A percentile compares a stretch with the other conserved stretches of the same genome.
Evolutionary conservation across 37 sponge, comb jelly and placozoan species (phyloP).

Genomic region (Diacarnus erythraeanus): DNA sequence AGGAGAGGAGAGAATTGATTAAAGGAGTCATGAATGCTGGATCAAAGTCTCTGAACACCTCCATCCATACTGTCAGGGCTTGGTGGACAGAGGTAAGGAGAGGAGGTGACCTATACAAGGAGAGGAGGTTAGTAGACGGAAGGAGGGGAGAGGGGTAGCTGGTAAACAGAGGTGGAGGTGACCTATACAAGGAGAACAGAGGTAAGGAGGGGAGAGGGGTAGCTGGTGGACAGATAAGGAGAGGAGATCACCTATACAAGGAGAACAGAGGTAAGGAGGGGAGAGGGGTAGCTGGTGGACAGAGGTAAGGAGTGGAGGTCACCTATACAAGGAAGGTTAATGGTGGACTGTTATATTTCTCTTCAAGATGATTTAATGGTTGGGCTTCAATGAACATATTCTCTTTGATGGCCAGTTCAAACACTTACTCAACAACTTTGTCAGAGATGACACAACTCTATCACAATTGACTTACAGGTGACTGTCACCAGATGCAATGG

Average conservation of each 20-base stretch:
- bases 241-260: background rate
- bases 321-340: no score
- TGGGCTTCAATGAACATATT: no score
- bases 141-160: no score
- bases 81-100: conserved; percentile 2
- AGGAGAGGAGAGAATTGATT: background rate
- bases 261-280: background rate
- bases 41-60: conserved; percentile 11
- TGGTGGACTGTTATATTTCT: no score
- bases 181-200: conserved; percentile 8
- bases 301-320: background rate
- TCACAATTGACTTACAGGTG: background rate
- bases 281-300: background rate
- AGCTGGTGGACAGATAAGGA: conserved; percentile 5
- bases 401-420: no score
- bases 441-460: background rate
- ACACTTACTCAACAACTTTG: no score
- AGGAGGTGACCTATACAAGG: background rate
- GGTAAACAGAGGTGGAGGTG: no score
- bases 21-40: background rate
- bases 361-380: no score
- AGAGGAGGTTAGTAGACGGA: no score
- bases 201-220: background rate
- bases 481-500: background rate
- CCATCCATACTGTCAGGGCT: conserved; percentile 15